Conservation (phyloP, 1,140 invertebrate genomes). For the Metopolophium dirhodum region DNA sequence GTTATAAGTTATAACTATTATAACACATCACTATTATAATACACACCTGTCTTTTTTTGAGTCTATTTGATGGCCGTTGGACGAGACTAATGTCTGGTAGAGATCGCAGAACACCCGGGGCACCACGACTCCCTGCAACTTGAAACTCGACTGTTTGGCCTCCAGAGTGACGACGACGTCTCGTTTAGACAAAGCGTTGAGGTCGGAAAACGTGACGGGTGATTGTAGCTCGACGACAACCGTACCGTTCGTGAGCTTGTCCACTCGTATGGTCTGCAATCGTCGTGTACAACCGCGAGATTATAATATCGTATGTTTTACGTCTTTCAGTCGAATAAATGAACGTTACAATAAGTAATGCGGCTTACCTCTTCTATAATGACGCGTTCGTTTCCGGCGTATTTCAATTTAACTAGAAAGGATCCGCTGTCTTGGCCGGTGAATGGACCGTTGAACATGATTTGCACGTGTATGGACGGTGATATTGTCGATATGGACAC, state of each 20-base stretch:
- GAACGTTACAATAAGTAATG: background rate
- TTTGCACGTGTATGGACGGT: conserved; percentile 79
- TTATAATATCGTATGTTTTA: background rate
- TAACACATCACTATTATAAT: background rate
- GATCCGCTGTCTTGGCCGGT: conserved; percentile 33
- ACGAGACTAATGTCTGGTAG: conserved; percentile 33
- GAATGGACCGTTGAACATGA: conserved; percentile 78
- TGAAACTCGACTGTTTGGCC: conserved; percentile 70
- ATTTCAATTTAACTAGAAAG: conserved; percentile 73
- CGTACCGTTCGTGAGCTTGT: conserved; percentile 76
- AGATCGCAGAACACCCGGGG: conserved; percentile 80
- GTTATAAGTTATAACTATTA: background rate
- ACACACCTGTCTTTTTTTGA: conserved; percentile 28
- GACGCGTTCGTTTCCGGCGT: conserved; percentile 73
- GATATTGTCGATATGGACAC: conserved; percentile 79
- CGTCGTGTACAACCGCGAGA: background rate
- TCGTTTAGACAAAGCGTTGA: conserved; percentile 75
- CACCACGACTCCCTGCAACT: conserved; percentile 71
- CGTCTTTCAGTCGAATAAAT: background rate
- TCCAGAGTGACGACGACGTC: conserved; percentile 73
- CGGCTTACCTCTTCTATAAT: conserved; percentile 73
- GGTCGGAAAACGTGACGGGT: conserved; percentile 73
- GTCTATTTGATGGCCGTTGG: conserved; percentile 18
- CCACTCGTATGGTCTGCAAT: conserved; percentile 63
- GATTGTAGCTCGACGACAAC: conserved; percentile 78